A percentile compares a stretch with the other conserved stretches of the same genome.
These are phyloP conservation scores for Adrianichthys oophorus DNA, from an alignment of 2,797 vertebrate species.

Conservation along the genomic window DNA sequence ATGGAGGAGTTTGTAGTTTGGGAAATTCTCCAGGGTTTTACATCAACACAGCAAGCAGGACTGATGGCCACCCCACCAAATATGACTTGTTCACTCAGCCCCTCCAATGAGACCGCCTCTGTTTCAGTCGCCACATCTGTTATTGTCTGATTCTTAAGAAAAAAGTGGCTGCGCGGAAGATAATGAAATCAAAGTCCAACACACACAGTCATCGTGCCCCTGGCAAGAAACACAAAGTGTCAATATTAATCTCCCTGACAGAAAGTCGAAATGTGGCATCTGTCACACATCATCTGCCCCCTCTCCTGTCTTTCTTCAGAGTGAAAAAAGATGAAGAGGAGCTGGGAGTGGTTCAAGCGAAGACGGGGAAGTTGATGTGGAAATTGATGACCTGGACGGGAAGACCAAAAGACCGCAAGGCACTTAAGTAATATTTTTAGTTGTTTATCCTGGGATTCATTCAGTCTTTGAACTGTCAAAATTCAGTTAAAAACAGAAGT, in stretches of 20 bases:
- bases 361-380: conserved; percentile 51
- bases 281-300: conserved; percentile 85
- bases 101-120: conserved; percentile 70
- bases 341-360: conserved; percentile 53
- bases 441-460: conserved; percentile 10
- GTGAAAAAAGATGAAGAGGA: conserved; percentile 65
- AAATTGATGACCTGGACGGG: conserved; percentile 52
- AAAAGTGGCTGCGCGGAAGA: conserved; percentile 78
- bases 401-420: conserved; percentile 44
- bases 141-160: conserved; percentile 87
- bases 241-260: conserved; percentile 87
- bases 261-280: conserved; percentile 85
- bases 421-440: conserved; percentile 26
- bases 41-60: conserved; percentile 67
- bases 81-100: conserved; percentile 79
- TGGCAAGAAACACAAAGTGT: conserved; percentile 83
- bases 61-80: conserved; percentile 70
- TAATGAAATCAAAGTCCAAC: conserved; percentile 85
- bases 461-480: conserved; percentile 8
- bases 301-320: conserved; percentile 76
- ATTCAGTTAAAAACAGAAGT: neutral
- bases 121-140: conserved; percentile 82
- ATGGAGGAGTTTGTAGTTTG: conserved; percentile 47
- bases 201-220: conserved; percentile 80
- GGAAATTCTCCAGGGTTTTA: conserved; percentile 58